Base-by-base conservation (phyloP, 1,140 invertebrate genomes). In the Drosophila carrolli region DNA sequence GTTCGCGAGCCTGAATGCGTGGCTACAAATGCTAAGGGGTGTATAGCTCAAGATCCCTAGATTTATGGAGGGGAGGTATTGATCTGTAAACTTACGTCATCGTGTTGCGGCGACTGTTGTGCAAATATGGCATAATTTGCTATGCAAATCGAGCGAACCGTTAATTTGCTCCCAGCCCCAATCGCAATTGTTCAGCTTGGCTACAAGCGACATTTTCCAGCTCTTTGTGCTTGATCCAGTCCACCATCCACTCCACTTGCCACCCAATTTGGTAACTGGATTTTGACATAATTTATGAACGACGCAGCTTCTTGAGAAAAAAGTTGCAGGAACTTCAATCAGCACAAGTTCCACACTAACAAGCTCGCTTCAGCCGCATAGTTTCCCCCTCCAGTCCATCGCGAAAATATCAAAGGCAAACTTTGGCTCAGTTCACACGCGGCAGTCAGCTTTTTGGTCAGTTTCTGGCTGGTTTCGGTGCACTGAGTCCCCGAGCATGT, bases 201-300 rank as follows among this genome's bases (percentile, higher is more conserved):
- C 63, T 76, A 60, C 51, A 46, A 76, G 75, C 70, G 73, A 83
- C 73, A 89, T 81, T 79, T 86, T 59, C 29, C 71, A 55, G 41
- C 16, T 43, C 29, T 67, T 63, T 62, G 13, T 48, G 23, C 46
- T 9, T 11, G 32, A 51, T 57, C 65, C 65, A 56, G 35, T 70
- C 5, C n/a, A 16, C 5, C 65, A 43, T 43, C 54, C 60, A 41
- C 40, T 59, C 59, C 54, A 75, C 61, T 35, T 65, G 67, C 83
- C 84, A 89, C 84, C 85, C 85, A 89, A 89, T 89, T 89, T 90
- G 84, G 84, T 89, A 89, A 89, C 84, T 89, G 74, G 85, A 75
- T 90, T 90, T 90, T 75, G 79, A 85, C 77, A 85, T 85, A 74
- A 85, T 81, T 85, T 85, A 85, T 85, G 74, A 77, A 83, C 78